phyloP scores from a whole-genome alignment of 2,888 invertebrate species.

The Polydrusus tereticollis region DNA sequence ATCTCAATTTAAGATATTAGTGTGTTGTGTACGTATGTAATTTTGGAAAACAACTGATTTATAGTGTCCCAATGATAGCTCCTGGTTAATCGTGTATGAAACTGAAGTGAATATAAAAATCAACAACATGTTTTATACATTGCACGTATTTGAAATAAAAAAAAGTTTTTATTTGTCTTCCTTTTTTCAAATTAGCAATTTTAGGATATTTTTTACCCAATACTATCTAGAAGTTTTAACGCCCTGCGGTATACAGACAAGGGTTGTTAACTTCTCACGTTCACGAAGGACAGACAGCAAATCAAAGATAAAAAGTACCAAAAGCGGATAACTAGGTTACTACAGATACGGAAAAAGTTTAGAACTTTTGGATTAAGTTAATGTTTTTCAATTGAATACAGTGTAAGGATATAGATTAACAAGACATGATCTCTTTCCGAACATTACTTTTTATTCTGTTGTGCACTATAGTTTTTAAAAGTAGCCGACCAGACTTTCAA shows the following conservation, averaged over 20 bases:
- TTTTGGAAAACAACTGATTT: too few relatives aligned
- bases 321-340: constrained; percentile 24
- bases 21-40: too few relatives aligned
- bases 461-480: not conserved
- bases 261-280: constrained; percentile 38
- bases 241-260: constrained; percentile 19
- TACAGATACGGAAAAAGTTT: constrained; percentile 22
- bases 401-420: not conserved
- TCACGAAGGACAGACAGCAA: constrained; percentile 22
- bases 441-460: not conserved
- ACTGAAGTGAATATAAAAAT: too few relatives aligned
- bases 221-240: not conserved
- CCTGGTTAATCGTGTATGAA: too few relatives aligned
- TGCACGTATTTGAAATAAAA: too few relatives aligned
- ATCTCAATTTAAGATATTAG: too few relatives aligned
- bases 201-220: not conserved
- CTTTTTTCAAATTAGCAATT: not conserved
- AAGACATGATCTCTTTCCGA: not conserved
- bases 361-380: constrained; percentile 31
- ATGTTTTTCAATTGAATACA: constrained; percentile 16
- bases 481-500: too few relatives aligned
- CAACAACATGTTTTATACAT: too few relatives aligned
- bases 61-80: too few relatives aligned
- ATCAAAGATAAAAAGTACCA: constrained; percentile 39
- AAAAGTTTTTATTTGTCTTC: too few relatives aligned